Conservation (phyloP, 92 coral and sea anemone species). For the Palythoa heliodiscus region DNA sequence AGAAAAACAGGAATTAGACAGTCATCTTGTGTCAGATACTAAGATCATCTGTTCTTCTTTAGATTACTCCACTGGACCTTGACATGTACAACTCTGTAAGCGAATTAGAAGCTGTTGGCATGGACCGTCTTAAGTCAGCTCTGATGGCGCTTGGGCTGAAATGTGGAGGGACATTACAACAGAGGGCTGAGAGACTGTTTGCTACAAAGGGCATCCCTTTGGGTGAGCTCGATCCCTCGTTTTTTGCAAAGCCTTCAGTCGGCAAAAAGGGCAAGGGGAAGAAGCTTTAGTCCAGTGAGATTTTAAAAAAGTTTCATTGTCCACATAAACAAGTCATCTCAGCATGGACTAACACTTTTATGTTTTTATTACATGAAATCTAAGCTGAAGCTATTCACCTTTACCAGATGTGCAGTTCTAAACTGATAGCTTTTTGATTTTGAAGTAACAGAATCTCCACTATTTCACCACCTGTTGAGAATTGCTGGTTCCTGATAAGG, state of each 20-base stretch:
- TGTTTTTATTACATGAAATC: too few relatives aligned
- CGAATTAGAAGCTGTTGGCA: constrained; percentile 80
- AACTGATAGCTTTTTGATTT: too few relatives aligned
- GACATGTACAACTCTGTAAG: constrained; percentile 68
- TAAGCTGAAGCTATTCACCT: too few relatives aligned
- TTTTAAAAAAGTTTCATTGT: too few relatives aligned
- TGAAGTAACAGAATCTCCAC: too few relatives aligned
- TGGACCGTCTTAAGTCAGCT: constrained; percentile 79
- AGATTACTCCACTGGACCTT: constrained; percentile 61
- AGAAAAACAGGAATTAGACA: too few relatives aligned
- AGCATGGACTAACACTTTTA: too few relatives aligned
- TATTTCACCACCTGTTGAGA: too few relatives aligned
- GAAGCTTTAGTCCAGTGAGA: background rate
- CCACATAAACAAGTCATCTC: too few relatives aligned
- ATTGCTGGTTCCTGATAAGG: too few relatives aligned
- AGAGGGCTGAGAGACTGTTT: constrained; percentile 94
- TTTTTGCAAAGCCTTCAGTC: constrained; percentile 82
- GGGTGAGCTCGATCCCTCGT: constrained; percentile 85
- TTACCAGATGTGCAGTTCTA: too few relatives aligned
- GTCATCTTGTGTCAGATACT: too few relatives aligned
- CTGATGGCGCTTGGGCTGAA: constrained; percentile 83
- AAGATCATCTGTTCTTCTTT: background rate
- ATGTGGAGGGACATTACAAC: constrained; percentile 98
- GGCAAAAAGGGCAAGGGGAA: constrained; percentile 65
- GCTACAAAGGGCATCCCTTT: constrained; percentile 82